Evolutionary conservation across 2,888 invertebrate genomes (phyloP), one percentile per base, ranked within the genome.

Genomic region (Hyposoter dolosus): DNA sequence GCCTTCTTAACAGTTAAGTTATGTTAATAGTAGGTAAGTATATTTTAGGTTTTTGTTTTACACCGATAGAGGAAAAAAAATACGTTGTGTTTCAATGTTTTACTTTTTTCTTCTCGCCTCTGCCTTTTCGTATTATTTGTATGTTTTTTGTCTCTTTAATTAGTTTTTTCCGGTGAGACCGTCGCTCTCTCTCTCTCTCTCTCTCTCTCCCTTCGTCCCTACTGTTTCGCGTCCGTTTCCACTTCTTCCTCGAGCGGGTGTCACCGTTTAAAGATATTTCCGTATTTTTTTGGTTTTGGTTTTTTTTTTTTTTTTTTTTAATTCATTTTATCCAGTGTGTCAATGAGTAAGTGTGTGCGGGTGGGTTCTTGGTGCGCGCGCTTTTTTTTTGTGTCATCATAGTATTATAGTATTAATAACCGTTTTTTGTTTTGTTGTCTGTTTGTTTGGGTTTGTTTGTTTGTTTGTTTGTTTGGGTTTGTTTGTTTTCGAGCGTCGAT

Each of bases 11-110:
- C 91, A 91, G 90, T 92, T 93, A 93, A 93, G 91, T 94, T 93
- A 92, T 92, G 92, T 94, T 93, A 93, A 92, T 94, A 93, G 93
- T 94, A 93, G 91, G 91, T 93, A 92, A 92, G 90, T 92, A 92
- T 92, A 90, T 89, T 90, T 93, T 93, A 93, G 93, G 91, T 93
- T 86, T 86, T 86, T 93, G 92, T 93, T 93, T 94, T 93, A 93
- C 93, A 93, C 91, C 92, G 93, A 93, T 92, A 93, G 92, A 93
- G 92, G 89, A 93, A 93, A 93, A 47, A 93, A 93, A 93, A 93
- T 93, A 93, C 91, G 92, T 92, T 91, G 92, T 92, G 89, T 92
- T 90, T 90, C 89, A 88, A 88, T 88, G 87, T 88, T 89, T 88
- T 87, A 89, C 84, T 87, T 85, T 77, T 85, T 85, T 85, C 79